Evolutionary conservation across 2,888 invertebrate species (phyloP), one percentile per base, ranked within the genome.

Genomic region (Rugalucina vietnamica): DNA sequence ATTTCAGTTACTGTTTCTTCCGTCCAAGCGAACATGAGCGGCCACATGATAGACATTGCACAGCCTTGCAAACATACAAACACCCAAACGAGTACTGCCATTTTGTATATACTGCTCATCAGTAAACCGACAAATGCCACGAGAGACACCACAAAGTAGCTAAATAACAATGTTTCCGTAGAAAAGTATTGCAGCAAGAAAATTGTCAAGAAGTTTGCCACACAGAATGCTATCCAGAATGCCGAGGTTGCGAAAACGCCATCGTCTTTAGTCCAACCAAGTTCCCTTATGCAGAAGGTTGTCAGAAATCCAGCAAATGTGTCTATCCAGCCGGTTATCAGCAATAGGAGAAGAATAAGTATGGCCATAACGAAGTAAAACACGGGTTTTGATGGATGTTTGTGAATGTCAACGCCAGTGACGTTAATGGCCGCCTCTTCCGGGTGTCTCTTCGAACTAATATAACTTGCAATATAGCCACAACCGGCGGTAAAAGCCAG

Each of bases 11-110:
- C 79, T 8, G 77, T 74, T 77, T 87, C 85, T 75, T 90, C 86
- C 21, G 89, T 88, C 88, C 88, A 90, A 0, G 89, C 77, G 24
- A 89, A 85, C 27, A 87, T 76, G 5, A 82, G 76, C 37, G 90
- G 88, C 60, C 88, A 82, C 12, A 88, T 81, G 27, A 81, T 80
- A 24, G 89, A 86, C 76, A 87, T 87, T 0, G 88, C 71, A 1
- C 84, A 43, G n/a, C 90, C 90, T 29, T 74, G 72, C 8, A 84
- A 36, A 4, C 77, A 73, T 14, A 89, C 65, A n/a, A 76, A 75
- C 5, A 86, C 72, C 89, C 90, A 90, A 14, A 88, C 78, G 0
- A 87, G 79, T 4, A 77, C 60, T 4, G 71, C 75, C n/a, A 79
- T 50, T 27, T 65, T 75, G 32, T 80, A 87, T 1, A 76, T 21